Evolutionary conservation across 2,888 invertebrate genomes (phyloP).

Genomic region (Noctua fimbriata): DNA sequence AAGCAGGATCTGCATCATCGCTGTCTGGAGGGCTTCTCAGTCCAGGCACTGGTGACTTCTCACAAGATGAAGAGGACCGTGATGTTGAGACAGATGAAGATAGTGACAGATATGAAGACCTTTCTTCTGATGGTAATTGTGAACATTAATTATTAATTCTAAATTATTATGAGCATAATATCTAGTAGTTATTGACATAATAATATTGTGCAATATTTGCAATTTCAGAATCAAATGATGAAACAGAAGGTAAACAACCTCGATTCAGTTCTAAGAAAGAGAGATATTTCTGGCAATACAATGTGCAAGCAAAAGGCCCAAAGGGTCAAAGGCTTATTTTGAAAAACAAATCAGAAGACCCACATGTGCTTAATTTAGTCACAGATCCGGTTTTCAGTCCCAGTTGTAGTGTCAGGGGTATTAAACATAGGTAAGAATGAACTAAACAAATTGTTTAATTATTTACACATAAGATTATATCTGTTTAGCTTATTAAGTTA

Average conservation of each 20-base stretch:
- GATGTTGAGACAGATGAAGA: slow-evolving; percentile 95
- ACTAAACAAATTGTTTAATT: neutral
- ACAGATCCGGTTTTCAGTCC: slow-evolving; percentile 99
- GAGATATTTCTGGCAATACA: slow-evolving; percentile 99
- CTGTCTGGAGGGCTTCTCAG: slow-evolving; percentile 95
- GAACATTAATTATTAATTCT: neutral
- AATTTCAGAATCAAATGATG: slow-evolving; percentile 92
- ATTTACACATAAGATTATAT: neutral
- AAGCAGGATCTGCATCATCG: slow-evolving; percentile 96
- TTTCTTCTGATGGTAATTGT: slow-evolving; percentile 93
- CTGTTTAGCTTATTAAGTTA: neutral
- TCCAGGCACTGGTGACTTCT: slow-evolving; percentile 94
- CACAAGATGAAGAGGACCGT: slow-evolving; percentile 95
- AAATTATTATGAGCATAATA: neutral
- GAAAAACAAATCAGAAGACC: slow-evolving; percentile 96
- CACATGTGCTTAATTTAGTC: slow-evolving; percentile 96
- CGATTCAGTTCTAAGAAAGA: slow-evolving; percentile 92
- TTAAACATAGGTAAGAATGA: slow-evolving; percentile 93
- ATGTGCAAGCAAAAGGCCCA: slow-evolving; percentile 99
- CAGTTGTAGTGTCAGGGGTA: slow-evolving; percentile 96
- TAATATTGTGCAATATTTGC: slow-evolving; percentile 27
- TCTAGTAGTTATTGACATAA: neutral
- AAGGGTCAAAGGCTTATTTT: slow-evolving; percentile 97
- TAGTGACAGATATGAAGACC: slow-evolving; percentile 96
- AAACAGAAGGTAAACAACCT: slow-evolving; percentile 88